Base-by-base conservation (phyloP, 2,888 invertebrate species). In the Neocrepidodera transversa region DNA sequence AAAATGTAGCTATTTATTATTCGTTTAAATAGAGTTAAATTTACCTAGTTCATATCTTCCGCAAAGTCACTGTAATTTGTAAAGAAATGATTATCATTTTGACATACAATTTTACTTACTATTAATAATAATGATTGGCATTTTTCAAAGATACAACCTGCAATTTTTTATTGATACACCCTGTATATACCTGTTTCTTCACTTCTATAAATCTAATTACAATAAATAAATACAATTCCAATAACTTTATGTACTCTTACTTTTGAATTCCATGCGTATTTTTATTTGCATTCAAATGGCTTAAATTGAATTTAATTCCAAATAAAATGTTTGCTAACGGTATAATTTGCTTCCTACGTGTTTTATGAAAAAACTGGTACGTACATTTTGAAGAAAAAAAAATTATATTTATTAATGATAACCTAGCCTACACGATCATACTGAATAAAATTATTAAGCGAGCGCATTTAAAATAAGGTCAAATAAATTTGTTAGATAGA, bases 231-330 rank as follows among this genome's bases (percentile, higher is more conserved):
- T 42, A 42, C n/a, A 42, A 20, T 20, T 23, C 20, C 13, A 18
- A 42, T 42, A 11, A 42, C 6, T 32, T 32, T 32, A 32, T 32
- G 32, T 2, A 13, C 10, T 11, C 32, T 32, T 10, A 32, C 13
- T 32, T 32, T 32, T 32, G 32, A 32, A 42, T 42, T 42, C 42
- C 42, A 42, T 8, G 11, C 42, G 42, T 14, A 26, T 26, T 45
- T 45, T n/a, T n/a, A n/a, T 45, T 45, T 28, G 45, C 45, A 45
- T 45, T 11, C 14, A 13, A 45, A 45, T 45, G 5, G 45, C 26
- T 26, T 14, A 45, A 45, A 45, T 45, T 45, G 45, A 45, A 11
- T 45, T 45, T 45, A 45, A 45, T 45, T 45, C 45, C 45, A 26
- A 45, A 26, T 45, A 45, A n/a, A 45, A 45, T 45, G 45, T 45